These are phyloP conservation scores for Ammospiza nelsoni DNA, from an alignment of 2,113 vertebrate species.

Conservation along the genomic window DNA sequence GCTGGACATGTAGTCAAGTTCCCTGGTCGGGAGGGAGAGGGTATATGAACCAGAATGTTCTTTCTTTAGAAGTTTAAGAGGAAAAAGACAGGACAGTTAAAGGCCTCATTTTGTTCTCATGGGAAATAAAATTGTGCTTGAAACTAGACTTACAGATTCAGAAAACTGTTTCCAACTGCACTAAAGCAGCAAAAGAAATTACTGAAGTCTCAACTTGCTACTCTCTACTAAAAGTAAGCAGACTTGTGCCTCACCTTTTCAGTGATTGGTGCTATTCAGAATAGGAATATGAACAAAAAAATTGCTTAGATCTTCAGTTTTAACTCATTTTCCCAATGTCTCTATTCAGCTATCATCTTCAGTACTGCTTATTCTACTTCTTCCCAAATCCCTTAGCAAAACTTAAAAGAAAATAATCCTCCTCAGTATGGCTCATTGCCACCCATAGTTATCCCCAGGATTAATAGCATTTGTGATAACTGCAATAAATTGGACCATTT, in stretches of 20 bases:
- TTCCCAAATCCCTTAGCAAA: background rate
- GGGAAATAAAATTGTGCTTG: background rate
- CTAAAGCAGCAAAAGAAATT: background rate
- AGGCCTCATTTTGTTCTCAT: background rate
- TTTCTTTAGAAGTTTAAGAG: background rate
- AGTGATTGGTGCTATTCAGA: background rate
- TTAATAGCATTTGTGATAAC: constrained; percentile 51
- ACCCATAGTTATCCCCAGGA: constrained; percentile 2
- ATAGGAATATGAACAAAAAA: background rate
- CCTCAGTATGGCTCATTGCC: background rate
- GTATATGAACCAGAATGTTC: background rate
- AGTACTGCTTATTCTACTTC: background rate
- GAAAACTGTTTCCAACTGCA: background rate
- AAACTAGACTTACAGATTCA: background rate
- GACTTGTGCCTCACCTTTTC: background rate
- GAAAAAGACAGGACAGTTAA: background rate
- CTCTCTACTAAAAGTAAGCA: background rate
- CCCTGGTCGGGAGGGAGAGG: background rate
- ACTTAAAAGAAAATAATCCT: constrained; percentile 5
- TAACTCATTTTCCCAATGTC: background rate
- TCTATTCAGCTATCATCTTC: background rate
- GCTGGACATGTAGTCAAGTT: background rate
- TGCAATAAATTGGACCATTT: constrained; percentile 47
- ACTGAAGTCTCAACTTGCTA: background rate
- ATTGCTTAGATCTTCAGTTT: background rate